These are phyloP conservation scores for Calephelis nemesis DNA, from an alignment of 1,140 invertebrate species.

Conservation along the genomic window DNA sequence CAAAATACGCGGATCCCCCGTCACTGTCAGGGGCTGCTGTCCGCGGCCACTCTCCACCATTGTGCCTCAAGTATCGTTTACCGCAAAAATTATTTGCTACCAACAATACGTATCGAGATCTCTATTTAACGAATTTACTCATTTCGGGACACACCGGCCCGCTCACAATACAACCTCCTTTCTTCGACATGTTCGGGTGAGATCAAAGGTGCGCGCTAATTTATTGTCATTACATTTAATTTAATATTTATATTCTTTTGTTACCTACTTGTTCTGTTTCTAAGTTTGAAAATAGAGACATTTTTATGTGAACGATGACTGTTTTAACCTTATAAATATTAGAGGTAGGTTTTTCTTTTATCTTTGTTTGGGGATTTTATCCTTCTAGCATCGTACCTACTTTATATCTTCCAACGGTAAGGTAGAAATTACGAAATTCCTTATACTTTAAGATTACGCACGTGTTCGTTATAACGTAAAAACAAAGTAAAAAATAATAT, in stretches of 20 bases:
- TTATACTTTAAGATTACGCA: no score
- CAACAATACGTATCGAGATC: conserved; percentile 51
- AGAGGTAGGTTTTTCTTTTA: no score
- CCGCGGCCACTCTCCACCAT: conserved; percentile 33
- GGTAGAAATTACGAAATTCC: no score
- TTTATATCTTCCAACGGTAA: no score
- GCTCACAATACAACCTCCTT: conserved; percentile 12
- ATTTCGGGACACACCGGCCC: conserved; percentile 28
- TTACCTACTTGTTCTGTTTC: no score
- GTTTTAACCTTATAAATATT: no score
- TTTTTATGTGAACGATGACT: no score
- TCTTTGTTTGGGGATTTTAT: no score
- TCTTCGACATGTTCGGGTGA: conserved; percentile 31
- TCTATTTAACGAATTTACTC: conserved; percentile 68
- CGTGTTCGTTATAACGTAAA: no score
- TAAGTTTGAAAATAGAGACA: no score
- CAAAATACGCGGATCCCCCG: conserved; percentile 30
- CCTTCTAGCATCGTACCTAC: no score
- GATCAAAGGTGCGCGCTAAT: conserved; percentile 33
- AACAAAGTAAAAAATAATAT: no score
- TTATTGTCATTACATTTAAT: background rate
- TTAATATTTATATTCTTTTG: background rate
- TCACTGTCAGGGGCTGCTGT: conserved; percentile 36
- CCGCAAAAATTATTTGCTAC: conserved; percentile 60
- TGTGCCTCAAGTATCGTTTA: conserved; percentile 60